These are phyloP conservation scores for Aporophyla nigra DNA, from an alignment of 2,888 invertebrate species.

Conservation along the genomic window DNA sequence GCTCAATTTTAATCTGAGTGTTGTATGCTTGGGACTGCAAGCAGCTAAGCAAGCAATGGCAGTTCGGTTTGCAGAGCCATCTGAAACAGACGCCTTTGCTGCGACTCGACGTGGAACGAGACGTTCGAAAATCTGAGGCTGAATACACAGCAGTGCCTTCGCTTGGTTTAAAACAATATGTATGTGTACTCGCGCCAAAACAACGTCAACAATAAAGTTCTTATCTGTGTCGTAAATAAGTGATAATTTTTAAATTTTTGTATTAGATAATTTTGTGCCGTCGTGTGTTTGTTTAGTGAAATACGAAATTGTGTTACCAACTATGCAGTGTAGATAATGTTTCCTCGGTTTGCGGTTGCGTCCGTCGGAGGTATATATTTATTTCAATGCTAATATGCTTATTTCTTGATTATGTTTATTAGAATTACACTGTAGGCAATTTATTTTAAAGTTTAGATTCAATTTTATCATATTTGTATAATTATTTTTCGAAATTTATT, in stretches of 20 bases:
- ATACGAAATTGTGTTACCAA: slow-evolving; percentile 77
- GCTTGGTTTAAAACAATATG: slow-evolving; percentile 49
- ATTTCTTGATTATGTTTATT: slow-evolving; percentile 10
- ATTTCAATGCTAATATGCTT: slow-evolving; percentile 71
- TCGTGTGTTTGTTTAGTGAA: slow-evolving; percentile 84
- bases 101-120: slow-evolving; percentile 62
- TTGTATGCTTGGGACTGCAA: slow-evolving; percentile 50
- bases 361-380: slow-evolving; percentile 71
- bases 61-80: slow-evolving; percentile 79
- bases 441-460: slow-evolving; percentile 2
- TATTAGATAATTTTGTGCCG: slow-evolving; percentile 69
- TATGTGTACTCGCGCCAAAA: slow-evolving; percentile 51
- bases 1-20: slow-evolving; percentile 51
- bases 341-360: slow-evolving; percentile 83
- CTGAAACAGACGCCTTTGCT: slow-evolving; percentile 75
- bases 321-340: slow-evolving; percentile 82
- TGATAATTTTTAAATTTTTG: slow-evolving; percentile 58
- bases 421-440: not conserved
- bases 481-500: not conserved
- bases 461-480: slow-evolving; percentile 2
- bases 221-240: slow-evolving; percentile 52
- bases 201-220: slow-evolving; percentile 34
- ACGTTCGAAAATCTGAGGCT: slow-evolving; percentile 69
- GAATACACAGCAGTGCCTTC: slow-evolving; percentile 45
- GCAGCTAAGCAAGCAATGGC: slow-evolving; percentile 64